Base-by-base conservation (phyloP, 2,888 invertebrate species). In the Eristalis tenax region DNA sequence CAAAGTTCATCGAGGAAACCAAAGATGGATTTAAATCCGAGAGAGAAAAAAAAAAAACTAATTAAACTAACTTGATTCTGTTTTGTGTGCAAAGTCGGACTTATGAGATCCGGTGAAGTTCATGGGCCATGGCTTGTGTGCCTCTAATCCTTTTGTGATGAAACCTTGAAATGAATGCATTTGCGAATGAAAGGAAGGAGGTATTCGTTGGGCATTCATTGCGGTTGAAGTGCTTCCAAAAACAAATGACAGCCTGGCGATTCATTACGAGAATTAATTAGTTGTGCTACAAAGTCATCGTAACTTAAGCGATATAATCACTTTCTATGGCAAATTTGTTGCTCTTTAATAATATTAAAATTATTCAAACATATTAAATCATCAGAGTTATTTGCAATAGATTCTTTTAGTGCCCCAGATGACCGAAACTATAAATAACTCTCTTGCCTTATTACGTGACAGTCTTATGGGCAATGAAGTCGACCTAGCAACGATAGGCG, bases 41-140 rank as follows among this genome's bases (percentile, higher is more conserved):
- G 43, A n/a, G 4, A 68, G 18, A 50, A 4, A 10, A 18, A 8
- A 50, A 50, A 50, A 50, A 50, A 50, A 50, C 50, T 68, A 68
- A 68, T 50, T 50, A 68, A 68, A 68, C 50, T 68, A 68, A 50
- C 50, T 68, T 68, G 63, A 63, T 28, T 63, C 23, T 61, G 32
- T 63, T 63, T 13, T 23, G 63, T 32, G 63, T 26, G 63, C 10
- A 63, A 18, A 18, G 18, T 18, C 50, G 50, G 50, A 18, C 50
- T 50, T 50, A 18, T 18, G 8, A 18, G 18, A 50, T 18, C 50
- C 50, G 50, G 50, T 8, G 6, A 18, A 50, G 50, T 50, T 50
- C 50, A 50, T 50, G n/a, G n/a, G 50, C 50, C 8, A 18, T 18
- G 50, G 8, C 6, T 50, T 50, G 18, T 50, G 50, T 50, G 18